Evolutionary conservation across 2,888 invertebrate genomes (phyloP), one percentile per base, ranked within the genome.

Genomic region (Limulus polyphemus): DNA sequence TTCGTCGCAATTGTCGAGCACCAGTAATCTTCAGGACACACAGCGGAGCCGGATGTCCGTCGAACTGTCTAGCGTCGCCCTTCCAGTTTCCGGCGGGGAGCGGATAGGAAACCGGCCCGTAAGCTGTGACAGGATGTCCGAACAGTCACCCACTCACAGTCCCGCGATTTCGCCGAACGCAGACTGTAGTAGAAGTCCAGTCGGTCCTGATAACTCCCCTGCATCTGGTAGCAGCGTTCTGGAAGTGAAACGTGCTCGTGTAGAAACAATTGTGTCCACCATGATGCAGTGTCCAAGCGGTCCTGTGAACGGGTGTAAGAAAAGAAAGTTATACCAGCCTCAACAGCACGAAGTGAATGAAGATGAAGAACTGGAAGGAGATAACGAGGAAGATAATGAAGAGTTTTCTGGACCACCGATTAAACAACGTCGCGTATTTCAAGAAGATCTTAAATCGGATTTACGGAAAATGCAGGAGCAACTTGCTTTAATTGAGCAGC

Each of bases 271-370:
- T 73, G 90, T 94, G 72, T 91, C 90, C 70, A 88, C 88, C 69
- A 94, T 94, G 89, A 84, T 61, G 47, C 63, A 59, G 56, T 63
- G 60, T 1, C 62, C 64, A 9, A 86, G 86, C 32, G 82, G 83
- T 63, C 85, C 86, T 76, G 88, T 89, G 70, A 92, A 92, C 78
- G 92, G 93, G 57, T 93, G 92, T 78, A 93, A 93, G 77, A 97
- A 97, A 78, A 83, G 95, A 57, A 97, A 97, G 78, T 81, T 94
- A 48, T 94, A 94, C 75, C 92, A 93, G 74, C 95, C 95, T 12
- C 92, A 93, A 77, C 94, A 94, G 74, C 91, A 93, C 77, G 70
- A 71, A 58, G 54, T 54, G 11, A 55, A 62, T 50, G 66, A 66
- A 5, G 58, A 56, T 10, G 7, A 56, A 46, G 66, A 66, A 7